Evolutionary conservation across 2,113 vertebrate genomes (phyloP).

Genomic region (Monarcha castaneiventris): DNA sequence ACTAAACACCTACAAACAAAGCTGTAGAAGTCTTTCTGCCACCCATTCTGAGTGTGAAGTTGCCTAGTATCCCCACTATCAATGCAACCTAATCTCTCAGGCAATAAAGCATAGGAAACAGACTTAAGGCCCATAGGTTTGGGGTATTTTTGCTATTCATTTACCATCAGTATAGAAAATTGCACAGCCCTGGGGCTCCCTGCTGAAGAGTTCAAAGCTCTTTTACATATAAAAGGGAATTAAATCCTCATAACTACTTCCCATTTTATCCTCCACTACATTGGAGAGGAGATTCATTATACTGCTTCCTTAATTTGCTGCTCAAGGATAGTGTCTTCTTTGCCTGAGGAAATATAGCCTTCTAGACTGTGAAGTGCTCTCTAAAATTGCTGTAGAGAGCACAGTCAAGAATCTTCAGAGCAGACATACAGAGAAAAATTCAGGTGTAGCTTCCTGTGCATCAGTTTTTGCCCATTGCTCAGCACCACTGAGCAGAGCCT

Average conservation of each 20-base stretch:
- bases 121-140: background rate
- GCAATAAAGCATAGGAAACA: background rate
- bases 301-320: background rate
- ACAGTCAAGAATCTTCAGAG: background rate
- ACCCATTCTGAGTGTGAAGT: background rate
- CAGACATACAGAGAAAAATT: background rate
- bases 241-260: constrained; percentile 8
- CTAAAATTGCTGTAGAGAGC: background rate
- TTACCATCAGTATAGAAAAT: background rate
- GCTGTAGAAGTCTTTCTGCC: background rate
- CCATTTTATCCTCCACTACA: background rate
- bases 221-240: background rate
- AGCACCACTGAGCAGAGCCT: background rate
- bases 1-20: background rate
- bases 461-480: background rate
- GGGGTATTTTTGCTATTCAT: background rate
- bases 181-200: background rate
- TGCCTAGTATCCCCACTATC: background rate
- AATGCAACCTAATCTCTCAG: background rate
- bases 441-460: background rate
- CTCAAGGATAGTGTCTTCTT: background rate
- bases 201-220: background rate
- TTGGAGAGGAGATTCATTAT: background rate
- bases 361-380: background rate
- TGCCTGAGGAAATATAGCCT: background rate